phyloP scores from a whole-genome alignment of 2,113 vertebrate species.

The Casuarius casuarius region DNA sequence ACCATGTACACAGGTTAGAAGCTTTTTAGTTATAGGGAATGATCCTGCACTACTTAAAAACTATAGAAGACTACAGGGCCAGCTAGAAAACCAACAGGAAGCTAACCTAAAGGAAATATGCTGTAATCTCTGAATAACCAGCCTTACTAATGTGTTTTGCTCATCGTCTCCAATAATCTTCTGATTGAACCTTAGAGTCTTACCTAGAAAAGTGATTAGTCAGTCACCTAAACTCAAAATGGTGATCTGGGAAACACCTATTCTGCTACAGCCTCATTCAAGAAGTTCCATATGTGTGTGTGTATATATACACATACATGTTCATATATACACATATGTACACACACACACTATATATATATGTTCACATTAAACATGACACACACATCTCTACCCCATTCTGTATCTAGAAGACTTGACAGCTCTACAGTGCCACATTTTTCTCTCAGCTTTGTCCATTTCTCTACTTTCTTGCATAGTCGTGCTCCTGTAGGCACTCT shows the following conservation, averaged over 20 bases:
- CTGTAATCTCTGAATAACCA: not conserved
- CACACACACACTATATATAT: not conserved
- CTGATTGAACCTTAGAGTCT: not conserved
- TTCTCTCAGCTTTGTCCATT: not conserved
- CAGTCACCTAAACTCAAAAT: not conserved
- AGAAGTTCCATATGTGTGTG: not conserved
- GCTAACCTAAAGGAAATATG: not conserved
- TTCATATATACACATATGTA: not conserved
- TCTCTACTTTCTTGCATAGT: not conserved
- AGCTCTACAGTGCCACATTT: not conserved
- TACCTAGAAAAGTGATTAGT: not conserved
- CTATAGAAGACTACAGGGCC: not conserved
- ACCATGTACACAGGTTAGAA: not conserved
- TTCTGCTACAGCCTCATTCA: not conserved
- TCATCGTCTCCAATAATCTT: not conserved
- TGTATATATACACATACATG: not conserved
- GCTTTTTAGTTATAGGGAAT: not conserved
- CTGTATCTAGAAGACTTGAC: not conserved
- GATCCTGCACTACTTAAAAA: not conserved
- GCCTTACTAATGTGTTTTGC: not conserved
- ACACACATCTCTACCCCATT: not conserved
- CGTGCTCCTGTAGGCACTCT: not conserved
- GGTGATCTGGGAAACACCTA: not conserved
- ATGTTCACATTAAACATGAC: not conserved
- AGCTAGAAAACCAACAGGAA: fast-evolving